These are phyloP conservation scores for Pterobdella sp. DNA, from an alignment of 2,888 invertebrate genomes.

Conservation along the genomic window DNA sequence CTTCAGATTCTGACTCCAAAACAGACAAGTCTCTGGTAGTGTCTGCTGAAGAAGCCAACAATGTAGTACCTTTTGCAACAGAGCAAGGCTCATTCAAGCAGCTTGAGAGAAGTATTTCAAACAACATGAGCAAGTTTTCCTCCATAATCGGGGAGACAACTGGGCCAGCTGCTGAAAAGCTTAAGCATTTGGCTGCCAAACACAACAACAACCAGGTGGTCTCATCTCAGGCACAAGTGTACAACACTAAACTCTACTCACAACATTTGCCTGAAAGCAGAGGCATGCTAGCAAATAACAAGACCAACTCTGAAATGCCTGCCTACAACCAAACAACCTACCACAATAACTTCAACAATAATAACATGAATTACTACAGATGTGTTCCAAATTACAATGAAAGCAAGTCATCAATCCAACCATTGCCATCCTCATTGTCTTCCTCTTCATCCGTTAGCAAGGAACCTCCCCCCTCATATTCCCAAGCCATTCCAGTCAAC, in stretches of 20 bases:
- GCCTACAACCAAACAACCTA: background rate
- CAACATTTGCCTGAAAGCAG: background rate
- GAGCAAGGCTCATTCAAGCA: background rate
- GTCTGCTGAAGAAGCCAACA: background rate
- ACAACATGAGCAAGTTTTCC: conserved; percentile 25
- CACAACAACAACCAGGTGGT: conserved; percentile 21
- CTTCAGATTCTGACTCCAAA: background rate
- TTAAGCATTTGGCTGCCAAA: conserved; percentile 27
- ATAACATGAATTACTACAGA: no score
- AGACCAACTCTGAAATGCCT: background rate
- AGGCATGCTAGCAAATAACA: background rate
- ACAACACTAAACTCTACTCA: conserved; percentile 27
- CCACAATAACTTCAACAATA: no score
- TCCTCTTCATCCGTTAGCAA: no score
- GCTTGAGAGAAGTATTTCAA: conserved; percentile 16
- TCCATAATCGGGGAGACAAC: conserved; percentile 25
- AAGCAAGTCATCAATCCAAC: no score
- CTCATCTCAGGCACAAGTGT: background rate
- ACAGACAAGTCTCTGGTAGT: background rate
- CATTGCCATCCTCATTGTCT: no score
- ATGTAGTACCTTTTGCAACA: no score
- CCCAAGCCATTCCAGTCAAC: no score
- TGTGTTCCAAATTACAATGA: no score
- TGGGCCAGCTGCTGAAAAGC: conserved; percentile 22
- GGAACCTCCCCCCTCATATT: no score